phyloP scores from a whole-genome alignment of 2,797 vertebrate species.

The Etheostoma nigrum region DNA sequence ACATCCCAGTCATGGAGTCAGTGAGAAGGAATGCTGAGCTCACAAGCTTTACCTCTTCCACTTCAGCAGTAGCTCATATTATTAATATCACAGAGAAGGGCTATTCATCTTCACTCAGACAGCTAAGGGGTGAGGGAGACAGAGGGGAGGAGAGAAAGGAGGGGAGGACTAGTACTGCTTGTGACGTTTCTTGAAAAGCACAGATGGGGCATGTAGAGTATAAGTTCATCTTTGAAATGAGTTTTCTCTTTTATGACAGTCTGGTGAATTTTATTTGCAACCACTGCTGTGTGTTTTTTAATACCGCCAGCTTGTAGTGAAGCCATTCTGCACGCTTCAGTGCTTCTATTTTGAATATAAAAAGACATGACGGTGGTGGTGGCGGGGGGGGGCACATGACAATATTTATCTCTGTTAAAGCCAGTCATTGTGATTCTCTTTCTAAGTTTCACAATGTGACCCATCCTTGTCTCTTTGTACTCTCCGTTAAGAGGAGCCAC shows the following conservation, averaged over 20 bases:
- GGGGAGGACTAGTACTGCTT: constrained; percentile 37
- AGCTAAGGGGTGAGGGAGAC: constrained; percentile 66
- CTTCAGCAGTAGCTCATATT: constrained; percentile 82
- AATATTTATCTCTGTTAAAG: constrained; percentile 55
- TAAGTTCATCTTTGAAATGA: constrained; percentile 72
- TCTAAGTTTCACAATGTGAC: constrained; percentile 39
- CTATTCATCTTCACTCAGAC: constrained; percentile 81
- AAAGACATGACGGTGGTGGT: constrained; percentile 45
- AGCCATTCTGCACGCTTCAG: constrained; percentile 56
- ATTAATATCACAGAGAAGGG: constrained; percentile 82
- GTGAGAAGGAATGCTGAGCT: constrained; percentile 85
- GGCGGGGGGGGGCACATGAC: constrained; percentile 32
- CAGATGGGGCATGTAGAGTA: constrained; percentile 66
- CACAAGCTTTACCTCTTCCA: constrained; percentile 80
- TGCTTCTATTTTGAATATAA: constrained; percentile 61
- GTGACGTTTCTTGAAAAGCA: constrained; percentile 71
- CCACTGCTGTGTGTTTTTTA: constrained; percentile 52
- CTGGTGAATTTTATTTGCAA: constrained; percentile 62
- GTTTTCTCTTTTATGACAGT: constrained; percentile 68
- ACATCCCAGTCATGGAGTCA: constrained; percentile 80
- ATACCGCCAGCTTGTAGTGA: constrained; percentile 51
- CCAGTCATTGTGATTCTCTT: constrained; percentile 45
- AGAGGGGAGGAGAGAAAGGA: constrained; percentile 45
- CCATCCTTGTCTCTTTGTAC: constrained; percentile 22
- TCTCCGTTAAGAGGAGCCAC: constrained; percentile 32